Evolutionary conservation across 2,888 invertebrate genomes (phyloP), one percentile per base, ranked within the genome.

Genomic region (Cheilosia vulpina): DNA sequence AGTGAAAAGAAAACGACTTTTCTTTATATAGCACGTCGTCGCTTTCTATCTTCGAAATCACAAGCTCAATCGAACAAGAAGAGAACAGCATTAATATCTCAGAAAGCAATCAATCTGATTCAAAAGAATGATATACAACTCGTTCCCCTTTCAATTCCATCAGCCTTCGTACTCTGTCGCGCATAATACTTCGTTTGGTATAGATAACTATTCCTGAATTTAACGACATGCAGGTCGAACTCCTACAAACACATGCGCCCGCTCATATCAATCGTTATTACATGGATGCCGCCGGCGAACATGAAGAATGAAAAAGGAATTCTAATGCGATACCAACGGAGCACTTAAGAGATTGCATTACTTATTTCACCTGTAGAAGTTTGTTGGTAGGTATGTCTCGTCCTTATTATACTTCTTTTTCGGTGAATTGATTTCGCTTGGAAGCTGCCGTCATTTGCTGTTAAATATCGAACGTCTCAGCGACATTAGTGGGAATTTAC

Each of bases 281-380:
- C 62, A 13, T 38, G 17, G 27, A 60, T 57, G 19, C 31, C 52
- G 34, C 31, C 52, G 34, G 13, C 34, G 52, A 13, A 65, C 66
- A 45, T 58, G 43, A 72, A 65, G 65, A 71, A 65, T 72, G 57
- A 24, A 58, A 41, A 17, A 57, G 41, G 45, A 65, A 72, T 72
- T 60, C 79, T 79, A 66, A 72, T 79, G 65, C 72, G 65, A 66
- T 72, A 43, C 58, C 65, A 50, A 58, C 45, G 65, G 34, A 79
- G 79, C 79, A 79, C 79, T 79, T 79, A 79, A 79, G 72, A 72
- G 72, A 79, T 79, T 79, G 79, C 72, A 79, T 79, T 79, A 79
- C 65, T 65, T 79, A 79, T 60, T 63, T 72, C 72, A 79, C 79
- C 79, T 79, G 78, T 78, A 57, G 63, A 78, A 69, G 27, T 55